Evolutionary conservation across 2,888 invertebrate genomes (phyloP).

Genomic region (Catocala sponsa): DNA sequence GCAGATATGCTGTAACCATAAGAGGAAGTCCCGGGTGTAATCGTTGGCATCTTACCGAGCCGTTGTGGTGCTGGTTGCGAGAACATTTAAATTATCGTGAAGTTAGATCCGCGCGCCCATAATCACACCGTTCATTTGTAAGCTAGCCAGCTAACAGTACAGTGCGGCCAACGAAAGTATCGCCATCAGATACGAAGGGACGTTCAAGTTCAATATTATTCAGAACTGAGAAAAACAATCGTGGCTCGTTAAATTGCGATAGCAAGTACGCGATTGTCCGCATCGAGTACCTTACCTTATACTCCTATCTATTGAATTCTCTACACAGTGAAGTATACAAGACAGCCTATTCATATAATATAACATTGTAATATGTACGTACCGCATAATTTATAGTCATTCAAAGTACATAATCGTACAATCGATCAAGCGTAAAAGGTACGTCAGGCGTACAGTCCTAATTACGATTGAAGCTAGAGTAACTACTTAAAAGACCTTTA

Average conservation of each 20-base stretch:
- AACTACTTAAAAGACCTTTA: slow-evolving; percentile 72
- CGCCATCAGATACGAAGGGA: slow-evolving; percentile 82
- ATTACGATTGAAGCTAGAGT: slow-evolving; percentile 69
- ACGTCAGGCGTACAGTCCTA: slow-evolving; percentile 61
- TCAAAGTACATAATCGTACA: slow-evolving; percentile 30
- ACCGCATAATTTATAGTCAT: slow-evolving; percentile 25
- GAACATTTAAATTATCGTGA: slow-evolving; percentile 86
- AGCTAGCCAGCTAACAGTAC: slow-evolving; percentile 82
- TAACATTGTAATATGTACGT: slow-evolving; percentile 29
- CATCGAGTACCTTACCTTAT: slow-evolving; percentile 70
- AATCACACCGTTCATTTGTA: slow-evolving; percentile 87
- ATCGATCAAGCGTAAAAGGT: slow-evolving; percentile 61
- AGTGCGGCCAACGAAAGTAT: slow-evolving; percentile 79
- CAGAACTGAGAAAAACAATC: slow-evolving; percentile 87
- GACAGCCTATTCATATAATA: slow-evolving; percentile 37
- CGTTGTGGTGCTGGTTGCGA: slow-evolving; percentile 73
- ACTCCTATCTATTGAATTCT: slow-evolving; percentile 58
- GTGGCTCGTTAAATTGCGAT: slow-evolving; percentile 86
- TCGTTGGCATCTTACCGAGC: slow-evolving; percentile 75
- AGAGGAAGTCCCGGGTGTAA: slow-evolving; percentile 81
- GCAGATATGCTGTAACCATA: slow-evolving; percentile 76
- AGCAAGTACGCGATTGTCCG: slow-evolving; percentile 77
- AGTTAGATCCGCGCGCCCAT: slow-evolving; percentile 83
- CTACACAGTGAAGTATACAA: slow-evolving; percentile 47
- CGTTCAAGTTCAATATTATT: slow-evolving; percentile 86